Conservation (phyloP, 2,113 vertebrate species). For the Zosterops borbonicus region DNA sequence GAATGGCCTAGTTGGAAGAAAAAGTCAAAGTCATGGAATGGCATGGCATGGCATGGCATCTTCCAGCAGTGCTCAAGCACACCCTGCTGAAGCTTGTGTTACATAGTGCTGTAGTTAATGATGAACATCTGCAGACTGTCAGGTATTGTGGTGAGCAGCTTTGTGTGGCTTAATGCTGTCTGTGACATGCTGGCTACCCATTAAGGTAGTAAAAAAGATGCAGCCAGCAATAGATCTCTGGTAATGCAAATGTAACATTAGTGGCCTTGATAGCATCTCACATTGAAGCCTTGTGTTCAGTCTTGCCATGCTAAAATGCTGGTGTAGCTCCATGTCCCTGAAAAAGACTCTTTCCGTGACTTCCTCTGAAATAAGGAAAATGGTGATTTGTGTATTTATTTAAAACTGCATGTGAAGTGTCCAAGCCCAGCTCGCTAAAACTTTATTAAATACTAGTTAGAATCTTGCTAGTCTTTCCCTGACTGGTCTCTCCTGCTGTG, state of each 20-base stretch:
- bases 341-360: not conserved
- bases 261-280: not conserved
- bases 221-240: not conserved
- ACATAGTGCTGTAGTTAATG: not conserved
- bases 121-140: no score
- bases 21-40: not conserved
- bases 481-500: not conserved
- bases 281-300: not conserved
- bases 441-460: not conserved
- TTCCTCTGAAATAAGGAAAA: not conserved
- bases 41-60: not conserved
- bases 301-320: not conserved
- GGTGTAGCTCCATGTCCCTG: not conserved
- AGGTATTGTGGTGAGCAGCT: not conserved
- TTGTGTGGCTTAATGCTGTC: not conserved
- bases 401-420: not conserved
- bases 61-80: not conserved
- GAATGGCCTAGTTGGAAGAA: not conserved
- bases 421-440: not conserved
- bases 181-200: not conserved
- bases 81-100: not conserved
- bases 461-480: not conserved
- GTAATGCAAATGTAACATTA: not conserved
- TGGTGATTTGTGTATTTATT: not conserved
- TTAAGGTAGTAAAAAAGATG: not conserved